A percentile compares a stretch with the other conserved stretches of the same genome.
These are phyloP conservation scores for Phalacrocorax brasilianus DNA, from an alignment of 2,113 vertebrate genomes.

Conservation along the genomic window DNA sequence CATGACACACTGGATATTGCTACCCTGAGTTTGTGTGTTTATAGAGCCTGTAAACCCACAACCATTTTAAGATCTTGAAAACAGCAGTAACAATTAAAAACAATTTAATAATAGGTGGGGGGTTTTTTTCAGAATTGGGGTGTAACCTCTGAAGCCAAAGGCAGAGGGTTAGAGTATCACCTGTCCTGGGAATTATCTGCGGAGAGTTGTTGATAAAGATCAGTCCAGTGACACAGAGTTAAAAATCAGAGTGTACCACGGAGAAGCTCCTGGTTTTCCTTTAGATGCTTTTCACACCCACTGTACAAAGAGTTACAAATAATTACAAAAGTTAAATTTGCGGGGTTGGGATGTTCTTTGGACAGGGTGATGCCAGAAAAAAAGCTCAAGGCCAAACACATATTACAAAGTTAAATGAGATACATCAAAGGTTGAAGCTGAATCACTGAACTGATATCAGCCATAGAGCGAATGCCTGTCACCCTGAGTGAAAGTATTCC, in stretches of 20 bases:
- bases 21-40: background rate
- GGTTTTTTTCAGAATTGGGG: background rate
- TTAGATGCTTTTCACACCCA: background rate
- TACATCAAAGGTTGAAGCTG: constrained; percentile 23
- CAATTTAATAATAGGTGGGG: accelerated
- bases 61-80: background rate
- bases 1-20: background rate
- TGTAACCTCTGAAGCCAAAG: background rate
- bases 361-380: background rate
- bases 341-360: background rate
- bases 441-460: constrained; percentile 36
- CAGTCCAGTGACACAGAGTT: background rate
- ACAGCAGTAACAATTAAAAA: background rate
- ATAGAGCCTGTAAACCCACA: background rate
- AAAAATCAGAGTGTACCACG: background rate
- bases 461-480: background rate
- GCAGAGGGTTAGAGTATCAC: background rate
- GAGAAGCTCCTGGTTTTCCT: background rate
- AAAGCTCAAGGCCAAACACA: background rate
- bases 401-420: background rate
- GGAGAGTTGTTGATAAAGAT: background rate
- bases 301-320: background rate
- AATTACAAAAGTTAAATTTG: background rate
- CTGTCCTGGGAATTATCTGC: background rate
- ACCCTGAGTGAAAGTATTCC: constrained; percentile 5